Conservation (phyloP, 2,113 vertebrate species). For the Xiphias gladius region DNA sequence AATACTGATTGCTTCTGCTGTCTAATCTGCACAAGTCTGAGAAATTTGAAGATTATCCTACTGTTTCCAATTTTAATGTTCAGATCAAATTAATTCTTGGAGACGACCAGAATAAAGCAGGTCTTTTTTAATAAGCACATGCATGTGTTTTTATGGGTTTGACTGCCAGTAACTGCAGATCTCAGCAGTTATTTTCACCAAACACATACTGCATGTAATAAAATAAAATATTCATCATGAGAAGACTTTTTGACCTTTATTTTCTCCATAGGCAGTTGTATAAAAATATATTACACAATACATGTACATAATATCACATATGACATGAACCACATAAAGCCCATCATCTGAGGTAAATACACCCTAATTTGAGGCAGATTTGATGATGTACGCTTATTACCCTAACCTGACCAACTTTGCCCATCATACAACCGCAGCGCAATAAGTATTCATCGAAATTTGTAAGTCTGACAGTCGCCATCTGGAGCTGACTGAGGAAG, state of each 20-base stretch:
- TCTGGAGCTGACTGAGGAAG: constrained; percentile 16
- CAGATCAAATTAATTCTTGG: background rate
- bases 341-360: background rate
- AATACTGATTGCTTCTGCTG: constrained; percentile 35
- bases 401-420: background rate
- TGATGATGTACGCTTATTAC: background rate
- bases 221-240: constrained; percentile 4
- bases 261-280: background rate
- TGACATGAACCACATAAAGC: background rate
- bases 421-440: background rate
- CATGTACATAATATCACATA: background rate
- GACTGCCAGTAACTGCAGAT: background rate
- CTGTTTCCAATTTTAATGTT: constrained; percentile 15
- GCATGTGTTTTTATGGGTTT: constrained; percentile 1
- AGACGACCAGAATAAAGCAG: background rate
- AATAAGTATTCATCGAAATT: constrained; percentile 5
- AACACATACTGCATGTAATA: background rate
- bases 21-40: background rate
- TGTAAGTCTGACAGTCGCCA: constrained; percentile 17
- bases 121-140: background rate
- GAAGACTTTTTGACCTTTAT: background rate
- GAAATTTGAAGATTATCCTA: constrained; percentile 32
- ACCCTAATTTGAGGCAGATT: background rate
- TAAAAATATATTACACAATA: background rate
- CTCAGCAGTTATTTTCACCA: background rate